Conservation (phyloP, 35 echinoderm and acorn worm species). For the Heliocidaris tuberculata region DNA sequence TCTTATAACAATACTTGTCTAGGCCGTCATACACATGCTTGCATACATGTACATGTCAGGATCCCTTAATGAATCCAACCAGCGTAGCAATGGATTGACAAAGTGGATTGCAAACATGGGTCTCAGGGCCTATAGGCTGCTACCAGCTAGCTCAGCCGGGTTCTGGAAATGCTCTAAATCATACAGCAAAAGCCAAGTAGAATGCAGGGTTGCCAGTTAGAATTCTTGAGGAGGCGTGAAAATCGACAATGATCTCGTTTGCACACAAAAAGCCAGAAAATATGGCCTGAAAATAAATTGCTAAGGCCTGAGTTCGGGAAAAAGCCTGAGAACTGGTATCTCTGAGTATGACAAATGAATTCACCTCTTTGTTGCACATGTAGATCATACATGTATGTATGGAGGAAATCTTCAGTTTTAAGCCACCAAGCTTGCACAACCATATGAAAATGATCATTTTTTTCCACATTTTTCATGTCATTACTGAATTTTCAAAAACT, state of each 20-base stretch:
- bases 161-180: neutral
- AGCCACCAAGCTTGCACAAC: no score
- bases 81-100: neutral
- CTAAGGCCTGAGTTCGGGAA: no score
- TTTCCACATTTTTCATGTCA: no score
- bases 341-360: neutral
- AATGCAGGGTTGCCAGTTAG: no score
- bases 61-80: neutral
- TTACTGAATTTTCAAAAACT: no score
- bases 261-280: no score
- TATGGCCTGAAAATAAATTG: no score
- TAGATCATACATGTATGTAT: neutral
- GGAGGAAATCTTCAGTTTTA: no score
- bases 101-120: neutral
- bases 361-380: neutral
- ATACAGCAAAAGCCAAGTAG: neutral
- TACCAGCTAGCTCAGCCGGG: neutral
- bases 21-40: neutral
- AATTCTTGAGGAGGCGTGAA: no score
- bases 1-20: neutral
- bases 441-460: no score
- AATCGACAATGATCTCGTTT: no score
- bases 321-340: no score
- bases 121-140: neutral
- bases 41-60: conserved; percentile 8